Evolutionary conservation across 2,113 vertebrate species (phyloP).

Genomic region (Rhabdomys dilectus): DNA sequence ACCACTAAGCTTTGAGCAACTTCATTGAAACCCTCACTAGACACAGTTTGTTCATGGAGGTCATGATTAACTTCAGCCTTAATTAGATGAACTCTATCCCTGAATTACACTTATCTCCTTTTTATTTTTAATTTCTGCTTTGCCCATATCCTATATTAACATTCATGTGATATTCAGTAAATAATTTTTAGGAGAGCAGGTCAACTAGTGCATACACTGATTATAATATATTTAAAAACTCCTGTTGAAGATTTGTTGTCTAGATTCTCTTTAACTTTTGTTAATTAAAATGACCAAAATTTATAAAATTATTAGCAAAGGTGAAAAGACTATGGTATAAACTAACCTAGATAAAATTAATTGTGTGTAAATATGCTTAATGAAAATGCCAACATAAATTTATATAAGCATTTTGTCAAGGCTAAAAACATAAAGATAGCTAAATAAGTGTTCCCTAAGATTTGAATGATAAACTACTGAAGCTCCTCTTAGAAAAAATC

Average conservation of each 20-base stretch:
- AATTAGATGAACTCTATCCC: not conserved
- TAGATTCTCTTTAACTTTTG: not conserved
- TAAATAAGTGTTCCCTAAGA: not conserved
- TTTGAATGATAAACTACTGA: not conserved
- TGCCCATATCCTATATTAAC: not conserved
- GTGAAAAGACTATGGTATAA: not conserved
- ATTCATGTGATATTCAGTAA: not conserved
- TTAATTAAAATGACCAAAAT: not conserved
- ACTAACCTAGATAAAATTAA: not conserved
- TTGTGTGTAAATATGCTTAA: not conserved
- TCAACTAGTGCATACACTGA: not conserved
- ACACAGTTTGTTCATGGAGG: not conserved
- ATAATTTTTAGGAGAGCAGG: not conserved
- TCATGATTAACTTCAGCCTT: not conserved
- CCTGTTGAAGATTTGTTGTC: not conserved
- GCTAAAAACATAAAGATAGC: not conserved
- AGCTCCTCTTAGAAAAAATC: not conserved
- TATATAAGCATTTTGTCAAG: not conserved
- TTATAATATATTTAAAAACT: not conserved
- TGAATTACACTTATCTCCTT: not conserved
- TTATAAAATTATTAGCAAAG: not conserved
- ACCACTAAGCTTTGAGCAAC: conserved; percentile 16
- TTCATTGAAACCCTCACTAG: not conserved
- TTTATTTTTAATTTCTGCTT: not conserved
- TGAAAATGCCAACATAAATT: not conserved